phyloP scores from a whole-genome alignment of 1,140 invertebrate species.

The Drosophila oshimai region DNA sequence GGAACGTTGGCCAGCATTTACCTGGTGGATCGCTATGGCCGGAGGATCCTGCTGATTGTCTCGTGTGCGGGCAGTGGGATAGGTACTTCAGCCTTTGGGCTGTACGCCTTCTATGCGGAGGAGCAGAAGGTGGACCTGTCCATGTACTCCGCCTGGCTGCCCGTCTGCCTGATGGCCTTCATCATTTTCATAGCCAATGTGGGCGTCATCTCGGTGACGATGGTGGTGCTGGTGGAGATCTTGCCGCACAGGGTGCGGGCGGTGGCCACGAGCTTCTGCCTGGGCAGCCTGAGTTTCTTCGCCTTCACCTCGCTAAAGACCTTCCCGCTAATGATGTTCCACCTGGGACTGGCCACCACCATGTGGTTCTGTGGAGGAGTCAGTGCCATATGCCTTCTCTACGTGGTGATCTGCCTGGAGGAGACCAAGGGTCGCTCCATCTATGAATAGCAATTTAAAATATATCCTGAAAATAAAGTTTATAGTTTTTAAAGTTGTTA shows the following conservation, averaged over 20 bases:
- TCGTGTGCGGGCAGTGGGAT: conserved; percentile 58
- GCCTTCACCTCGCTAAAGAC: conserved; percentile 62
- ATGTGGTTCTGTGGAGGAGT: conserved; percentile 69
- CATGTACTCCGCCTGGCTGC: conserved; percentile 60
- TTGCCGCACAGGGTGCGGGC: conserved; percentile 64
- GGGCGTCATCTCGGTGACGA: conserved; percentile 65
- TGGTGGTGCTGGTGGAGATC: conserved; percentile 73
- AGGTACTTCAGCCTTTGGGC: conserved; percentile 48
- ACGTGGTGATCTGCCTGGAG: conserved; percentile 58
- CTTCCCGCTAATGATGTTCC: conserved; percentile 68
- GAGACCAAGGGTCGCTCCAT: conserved; percentile 77
- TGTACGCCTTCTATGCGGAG: conserved; percentile 67
- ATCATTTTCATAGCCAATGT: conserved; percentile 69
- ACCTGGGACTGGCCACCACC: conserved; percentile 62
- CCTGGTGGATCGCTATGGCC: conserved; percentile 69
- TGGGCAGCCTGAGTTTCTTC: conserved; percentile 60
- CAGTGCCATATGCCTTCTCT: conserved; percentile 54
- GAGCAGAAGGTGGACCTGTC: conserved; percentile 46
- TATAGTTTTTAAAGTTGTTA: background rate
- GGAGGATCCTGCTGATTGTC: conserved; percentile 58
- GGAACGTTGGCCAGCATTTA: conserved; percentile 79
- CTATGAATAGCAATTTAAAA: too few relatives aligned
- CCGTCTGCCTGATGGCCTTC: conserved; percentile 60
- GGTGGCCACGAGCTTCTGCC: conserved; percentile 58
- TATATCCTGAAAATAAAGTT: conserved; percentile 11